Evolutionary conservation across 2,888 invertebrate genomes (phyloP).

Genomic region (Acronicta aceris): DNA sequence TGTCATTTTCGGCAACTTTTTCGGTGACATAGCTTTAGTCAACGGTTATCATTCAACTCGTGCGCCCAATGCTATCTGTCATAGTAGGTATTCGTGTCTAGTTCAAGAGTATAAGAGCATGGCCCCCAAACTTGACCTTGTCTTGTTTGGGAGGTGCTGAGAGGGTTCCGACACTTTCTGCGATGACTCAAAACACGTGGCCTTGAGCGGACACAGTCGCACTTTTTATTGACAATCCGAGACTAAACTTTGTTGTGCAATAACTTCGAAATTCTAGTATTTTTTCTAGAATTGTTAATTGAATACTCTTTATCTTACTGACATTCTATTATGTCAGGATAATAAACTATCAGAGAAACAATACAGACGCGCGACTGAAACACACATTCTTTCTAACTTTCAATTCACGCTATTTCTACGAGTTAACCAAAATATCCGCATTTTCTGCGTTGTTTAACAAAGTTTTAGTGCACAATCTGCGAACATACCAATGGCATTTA

Average conservation of each 20-base stretch:
- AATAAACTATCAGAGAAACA: not conserved
- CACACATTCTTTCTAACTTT: conserved; percentile 35
- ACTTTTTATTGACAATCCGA: conserved; percentile 39
- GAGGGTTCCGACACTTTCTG: conserved; percentile 38
- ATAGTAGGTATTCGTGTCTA: conserved; percentile 32
- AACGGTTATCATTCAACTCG: not conserved
- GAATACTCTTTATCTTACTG: not conserved
- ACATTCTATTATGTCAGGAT: conserved; percentile 4
- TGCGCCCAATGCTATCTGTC: conserved; percentile 7
- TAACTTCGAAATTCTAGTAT: conserved; percentile 11
- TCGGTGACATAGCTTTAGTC: no score
- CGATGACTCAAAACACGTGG: conserved; percentile 36
- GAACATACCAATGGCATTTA: conserved; percentile 19
- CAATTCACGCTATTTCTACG: conserved; percentile 27
- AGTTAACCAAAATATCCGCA: conserved; percentile 44
- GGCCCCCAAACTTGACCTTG: conserved; percentile 45
- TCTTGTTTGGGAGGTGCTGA: conserved; percentile 10
- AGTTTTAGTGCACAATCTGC: conserved; percentile 17
- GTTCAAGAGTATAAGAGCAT: conserved; percentile 29
- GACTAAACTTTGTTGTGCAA: conserved; percentile 21
- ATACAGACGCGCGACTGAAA: conserved; percentile 15
- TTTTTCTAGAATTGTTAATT: not conserved
- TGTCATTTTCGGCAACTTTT: no score
- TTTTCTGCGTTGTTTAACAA: conserved; percentile 32
- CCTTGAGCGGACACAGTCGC: conserved; percentile 25